These are phyloP conservation scores for Montipora cactus DNA, from an alignment of 64 coral and sea anemone species.

Conservation along the genomic window DNA sequence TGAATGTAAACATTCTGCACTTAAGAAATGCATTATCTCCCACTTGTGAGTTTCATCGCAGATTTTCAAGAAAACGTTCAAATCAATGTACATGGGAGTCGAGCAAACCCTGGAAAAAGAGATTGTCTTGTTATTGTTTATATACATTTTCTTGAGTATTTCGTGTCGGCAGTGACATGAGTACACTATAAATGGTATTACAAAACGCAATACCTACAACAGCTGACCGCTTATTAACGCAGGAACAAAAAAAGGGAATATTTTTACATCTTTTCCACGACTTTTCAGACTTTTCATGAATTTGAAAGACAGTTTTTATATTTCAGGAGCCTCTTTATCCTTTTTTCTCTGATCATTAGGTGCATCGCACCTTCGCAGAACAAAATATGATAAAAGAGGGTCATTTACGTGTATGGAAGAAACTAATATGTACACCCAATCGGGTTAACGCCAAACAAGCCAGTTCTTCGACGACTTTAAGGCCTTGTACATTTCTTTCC, in stretches of 20 bases:
- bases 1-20: neutral
- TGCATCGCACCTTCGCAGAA: neutral
- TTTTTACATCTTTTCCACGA: no score
- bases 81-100: no score
- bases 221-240: neutral
- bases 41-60: no score
- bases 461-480: neutral
- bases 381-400: constrained; percentile 12
- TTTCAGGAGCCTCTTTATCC: neutral
- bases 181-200: neutral
- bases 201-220: neutral
- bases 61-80: no score
- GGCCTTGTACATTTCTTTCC: neutral
- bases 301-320: no score
- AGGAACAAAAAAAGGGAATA: neutral
- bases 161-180: no score
- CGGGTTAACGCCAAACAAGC: neutral
- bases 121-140: no score
- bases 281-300: no score
- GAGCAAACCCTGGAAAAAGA: no score
- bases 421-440: neutral
- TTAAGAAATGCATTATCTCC: neutral
- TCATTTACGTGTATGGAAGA: constrained; percentile 24
- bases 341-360: neutral
- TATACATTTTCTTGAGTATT: no score